These are phyloP conservation scores for Clitarchus hookeri DNA, from an alignment of 2,888 invertebrate species.

Conservation along the genomic window DNA sequence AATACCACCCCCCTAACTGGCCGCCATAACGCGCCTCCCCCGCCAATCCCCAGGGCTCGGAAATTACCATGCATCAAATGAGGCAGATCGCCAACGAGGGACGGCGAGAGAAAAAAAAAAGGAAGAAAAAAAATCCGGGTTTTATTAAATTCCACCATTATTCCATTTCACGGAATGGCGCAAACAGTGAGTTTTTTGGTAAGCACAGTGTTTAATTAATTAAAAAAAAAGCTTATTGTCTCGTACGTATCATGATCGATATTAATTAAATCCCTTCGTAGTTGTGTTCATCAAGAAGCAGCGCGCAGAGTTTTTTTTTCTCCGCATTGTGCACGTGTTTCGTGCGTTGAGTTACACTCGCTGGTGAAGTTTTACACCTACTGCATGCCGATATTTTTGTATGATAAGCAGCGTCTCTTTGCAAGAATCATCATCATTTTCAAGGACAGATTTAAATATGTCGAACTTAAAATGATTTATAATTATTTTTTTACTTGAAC, in stretches of 20 bases:
- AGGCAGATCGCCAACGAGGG: background rate
- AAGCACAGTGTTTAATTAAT: background rate
- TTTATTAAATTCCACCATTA: background rate
- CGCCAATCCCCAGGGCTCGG: conserved; percentile 8
- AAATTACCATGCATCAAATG: conserved; percentile 14
- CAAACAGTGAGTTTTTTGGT: background rate
- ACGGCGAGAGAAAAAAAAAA: background rate
- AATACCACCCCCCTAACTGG: conserved; percentile 14
- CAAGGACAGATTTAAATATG: too few species aligned
- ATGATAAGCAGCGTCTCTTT: too few species aligned
- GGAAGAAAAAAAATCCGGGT: background rate
- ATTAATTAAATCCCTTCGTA: background rate
- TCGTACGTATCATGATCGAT: background rate
- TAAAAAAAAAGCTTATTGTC: background rate
- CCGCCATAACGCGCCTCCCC: background rate
- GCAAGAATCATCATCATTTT: too few species aligned
- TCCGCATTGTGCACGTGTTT: too few species aligned
- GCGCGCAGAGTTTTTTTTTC: too few species aligned
- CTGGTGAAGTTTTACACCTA: too few species aligned
- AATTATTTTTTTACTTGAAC: too few species aligned
- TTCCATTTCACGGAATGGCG: background rate
- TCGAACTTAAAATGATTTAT: too few species aligned
- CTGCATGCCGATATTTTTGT: too few species aligned
- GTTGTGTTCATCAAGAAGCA: background rate
- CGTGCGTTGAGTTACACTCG: too few species aligned